Percentiles rank a stretch among this genome's conserved stretches.
Conservation (phyloP, 2,797 vertebrate species). For the Coregonus ussuriensis region DNA sequence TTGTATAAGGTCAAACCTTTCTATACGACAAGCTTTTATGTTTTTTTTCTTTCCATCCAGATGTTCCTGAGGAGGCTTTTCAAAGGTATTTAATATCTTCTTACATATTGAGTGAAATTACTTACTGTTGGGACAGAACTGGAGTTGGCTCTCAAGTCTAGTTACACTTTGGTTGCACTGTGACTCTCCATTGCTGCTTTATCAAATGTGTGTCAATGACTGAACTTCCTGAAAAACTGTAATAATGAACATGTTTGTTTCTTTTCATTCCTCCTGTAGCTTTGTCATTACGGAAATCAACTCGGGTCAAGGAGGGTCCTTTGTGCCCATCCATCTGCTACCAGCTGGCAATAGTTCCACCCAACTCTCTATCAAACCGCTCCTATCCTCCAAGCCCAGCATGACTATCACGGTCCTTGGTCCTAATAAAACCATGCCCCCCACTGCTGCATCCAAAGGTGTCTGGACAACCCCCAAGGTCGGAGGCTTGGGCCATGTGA, state of each 20-base stretch:
- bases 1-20: too few relatives aligned
- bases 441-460: constrained; percentile 22
- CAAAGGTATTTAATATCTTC: neutral
- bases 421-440: constrained; percentile 56
- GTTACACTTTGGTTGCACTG: neutral
- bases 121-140: neutral
- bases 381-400: constrained; percentile 18
- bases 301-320: constrained; percentile 30
- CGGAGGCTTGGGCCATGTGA: neutral
- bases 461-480: neutral
- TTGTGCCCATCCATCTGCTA: constrained; percentile 58
- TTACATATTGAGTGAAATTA: neutral
- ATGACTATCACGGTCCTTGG: constrained; percentile 12
- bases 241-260: neutral
- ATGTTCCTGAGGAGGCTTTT: neutral
- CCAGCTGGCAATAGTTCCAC: constrained; percentile 12
- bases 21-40: neutral
- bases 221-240: neutral
- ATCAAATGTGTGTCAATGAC: neutral
- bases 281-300: neutral
- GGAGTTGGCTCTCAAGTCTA: neutral
- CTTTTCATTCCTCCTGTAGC: neutral
- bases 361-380: constrained; percentile 54
- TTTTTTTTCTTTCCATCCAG: neutral
- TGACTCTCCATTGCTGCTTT: neutral